Evolutionary conservation across 2,797 vertebrate genomes (phyloP).

Genomic region (Gobionotothen gibberifrons): DNA sequence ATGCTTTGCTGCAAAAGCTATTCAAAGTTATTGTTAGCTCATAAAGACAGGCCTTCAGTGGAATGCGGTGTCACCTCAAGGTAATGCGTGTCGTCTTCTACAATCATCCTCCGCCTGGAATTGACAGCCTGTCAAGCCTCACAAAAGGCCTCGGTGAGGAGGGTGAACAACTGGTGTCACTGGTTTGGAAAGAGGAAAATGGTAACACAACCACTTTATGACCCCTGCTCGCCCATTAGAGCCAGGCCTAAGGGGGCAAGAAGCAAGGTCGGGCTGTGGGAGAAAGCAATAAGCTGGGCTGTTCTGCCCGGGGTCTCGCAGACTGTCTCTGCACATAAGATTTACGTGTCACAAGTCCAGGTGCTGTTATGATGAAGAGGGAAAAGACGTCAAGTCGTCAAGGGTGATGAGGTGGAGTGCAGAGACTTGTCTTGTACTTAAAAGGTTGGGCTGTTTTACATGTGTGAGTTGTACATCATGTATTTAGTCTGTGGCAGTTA

Average conservation of each 20-base stretch:
- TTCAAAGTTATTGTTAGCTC: constrained; percentile 58
- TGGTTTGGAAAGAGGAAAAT: constrained; percentile 77
- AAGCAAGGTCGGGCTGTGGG: constrained; percentile 38
- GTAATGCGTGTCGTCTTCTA: constrained; percentile 61
- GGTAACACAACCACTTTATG: constrained; percentile 78
- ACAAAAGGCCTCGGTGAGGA: constrained; percentile 74
- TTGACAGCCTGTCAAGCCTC: constrained; percentile 71
- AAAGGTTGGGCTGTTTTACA: constrained; percentile 53
- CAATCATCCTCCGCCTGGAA: constrained; percentile 59
- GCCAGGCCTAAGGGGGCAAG: constrained; percentile 54
- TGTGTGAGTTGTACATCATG: constrained; percentile 40
- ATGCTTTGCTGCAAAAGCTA: constrained; percentile 31
- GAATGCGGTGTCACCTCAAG: constrained; percentile 67
- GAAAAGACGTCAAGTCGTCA: constrained; percentile 56
- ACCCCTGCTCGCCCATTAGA: constrained; percentile 71
- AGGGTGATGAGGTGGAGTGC: constrained; percentile 59
- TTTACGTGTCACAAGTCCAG: constrained; percentile 79
- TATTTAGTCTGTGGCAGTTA: constrained; percentile 35
- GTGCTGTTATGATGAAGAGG: constrained; percentile 72
- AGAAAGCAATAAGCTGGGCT: constrained; percentile 48
- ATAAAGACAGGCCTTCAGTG: constrained; percentile 46
- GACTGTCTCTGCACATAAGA: constrained; percentile 69
- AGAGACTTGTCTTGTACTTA: constrained; percentile 65
- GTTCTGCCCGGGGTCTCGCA: constrained; percentile 58
- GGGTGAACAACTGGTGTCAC: constrained; percentile 80